Base-by-base conservation (phyloP, 2,113 vertebrate genomes). In the Paracanthobrama guichenoti region DNA sequence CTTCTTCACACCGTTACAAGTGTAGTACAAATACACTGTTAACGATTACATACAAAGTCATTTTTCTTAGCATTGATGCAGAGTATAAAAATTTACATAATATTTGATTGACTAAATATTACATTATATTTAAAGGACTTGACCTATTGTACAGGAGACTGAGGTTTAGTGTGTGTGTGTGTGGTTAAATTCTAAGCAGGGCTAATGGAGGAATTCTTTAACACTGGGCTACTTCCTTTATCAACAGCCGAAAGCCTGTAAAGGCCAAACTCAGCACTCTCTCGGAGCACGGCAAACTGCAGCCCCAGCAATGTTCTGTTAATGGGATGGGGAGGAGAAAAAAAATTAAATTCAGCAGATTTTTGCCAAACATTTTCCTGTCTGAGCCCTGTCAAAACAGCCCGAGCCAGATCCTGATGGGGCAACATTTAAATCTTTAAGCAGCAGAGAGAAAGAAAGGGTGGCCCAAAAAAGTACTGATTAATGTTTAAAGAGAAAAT, bases 401-500 rank as follows among this genome's bases (percentile, higher is more conserved):
- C 87, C 86, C 86, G 12, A 62, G 88, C 84, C 85, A 84, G 74
- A 26, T 90, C 92, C 90, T 91, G 89, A 92, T 89, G 90, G 91
- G 84, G 85, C 85, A 91, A 92, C 92, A 87, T 92, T 91, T 89
- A 92, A 96, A 94, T 93, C 90, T 94, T 90, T 93, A 81, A 83
- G 87, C 90, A 91, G 94, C n/a, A 78, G 78, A 82, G 57, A 87
- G 88, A 81, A 74, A 76, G 72, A 79, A 39, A 84, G 82, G 87
- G 91, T 92, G 92, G 94, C 91, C 88, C 83, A 89, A 95, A 95
- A 94, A 93, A 94, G 94, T 91, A 64, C 67, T 90, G 95, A 96
- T 98, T 96, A 97, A 98, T 97, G 95, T 97, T 97, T 98, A 97
- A 98, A 95, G 92, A 97, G 96, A 92, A 89, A 93, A 95, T 97